Conservation (phyloP, 1,140 invertebrate species). For the Radopholus similis region DNA sequence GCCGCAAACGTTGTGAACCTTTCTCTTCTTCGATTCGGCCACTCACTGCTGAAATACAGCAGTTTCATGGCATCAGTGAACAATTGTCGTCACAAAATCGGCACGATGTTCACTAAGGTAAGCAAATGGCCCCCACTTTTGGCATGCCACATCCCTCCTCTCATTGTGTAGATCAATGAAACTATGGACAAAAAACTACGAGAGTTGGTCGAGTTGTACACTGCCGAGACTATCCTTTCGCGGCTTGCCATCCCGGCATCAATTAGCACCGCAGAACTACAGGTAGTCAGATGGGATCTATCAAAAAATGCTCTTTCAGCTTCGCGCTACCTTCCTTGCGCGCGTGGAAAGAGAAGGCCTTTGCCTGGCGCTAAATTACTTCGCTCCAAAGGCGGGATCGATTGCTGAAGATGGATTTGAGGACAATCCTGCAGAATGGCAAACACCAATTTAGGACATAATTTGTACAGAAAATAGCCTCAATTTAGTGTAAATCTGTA, state of each 20-base stretch:
- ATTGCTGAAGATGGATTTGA: not conserved
- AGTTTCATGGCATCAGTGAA: too few species aligned
- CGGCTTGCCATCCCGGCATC: conserved; percentile 17
- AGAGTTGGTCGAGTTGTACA: conserved; percentile 32
- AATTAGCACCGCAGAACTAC: conserved; percentile 35
- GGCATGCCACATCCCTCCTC: too few species aligned
- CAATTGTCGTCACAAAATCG: too few species aligned
- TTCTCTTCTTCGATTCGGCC: conserved; percentile 42
- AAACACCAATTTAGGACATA: not conserved
- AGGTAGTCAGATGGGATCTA: conserved; percentile 1
- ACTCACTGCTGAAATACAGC: too few species aligned
- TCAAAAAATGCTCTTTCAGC: conserved; percentile 17
- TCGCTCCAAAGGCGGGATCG: conserved; percentile 2
- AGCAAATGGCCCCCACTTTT: too few species aligned
- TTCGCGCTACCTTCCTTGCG: conserved; percentile 44
- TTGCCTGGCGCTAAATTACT: conserved; percentile 14
- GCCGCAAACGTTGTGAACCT: conserved; percentile 42
- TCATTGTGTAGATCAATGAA: conserved; percentile 23
- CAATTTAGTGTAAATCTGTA: not conserved
- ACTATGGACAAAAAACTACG: conserved; percentile 18
- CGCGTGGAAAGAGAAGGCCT: conserved; percentile 16
- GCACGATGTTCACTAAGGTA: too few species aligned
- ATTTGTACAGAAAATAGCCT: not conserved
- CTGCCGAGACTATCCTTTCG: conserved; percentile 39
- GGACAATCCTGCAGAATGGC: not conserved